phyloP scores from a whole-genome alignment of 2,113 vertebrate genomes.

The Herpetotheres cachinnans region DNA sequence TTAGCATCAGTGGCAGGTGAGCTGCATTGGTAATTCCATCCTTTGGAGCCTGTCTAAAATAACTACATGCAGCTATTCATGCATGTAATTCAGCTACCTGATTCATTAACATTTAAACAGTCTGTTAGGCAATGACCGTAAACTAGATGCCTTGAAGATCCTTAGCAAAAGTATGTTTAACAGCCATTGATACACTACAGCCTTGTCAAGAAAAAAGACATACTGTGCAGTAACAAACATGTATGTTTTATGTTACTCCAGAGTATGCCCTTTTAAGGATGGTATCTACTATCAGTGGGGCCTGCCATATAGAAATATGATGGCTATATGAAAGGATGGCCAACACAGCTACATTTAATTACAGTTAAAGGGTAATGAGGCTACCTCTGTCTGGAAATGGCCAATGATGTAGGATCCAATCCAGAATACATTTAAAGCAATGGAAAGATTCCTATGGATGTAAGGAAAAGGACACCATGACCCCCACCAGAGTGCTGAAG shows the following conservation, averaged over 20 bases:
- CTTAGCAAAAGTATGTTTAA: constrained; percentile 13
- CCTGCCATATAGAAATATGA: neutral
- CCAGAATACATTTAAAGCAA: neutral
- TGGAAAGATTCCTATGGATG: neutral
- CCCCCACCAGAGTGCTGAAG: neutral
- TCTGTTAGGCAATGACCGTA: constrained; percentile 23
- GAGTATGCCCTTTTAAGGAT: neutral
- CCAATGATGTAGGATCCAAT: neutral
- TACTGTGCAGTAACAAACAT: neutral
- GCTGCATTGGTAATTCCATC: neutral
- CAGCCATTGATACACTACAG: neutral
- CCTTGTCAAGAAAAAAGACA: constrained; percentile 1
- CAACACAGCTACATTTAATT: neutral
- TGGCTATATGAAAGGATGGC: neutral
- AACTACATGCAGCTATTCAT: constrained; percentile 18
- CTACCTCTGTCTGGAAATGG: neutral
- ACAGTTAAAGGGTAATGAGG: neutral
- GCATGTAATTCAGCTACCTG: constrained; percentile 57
- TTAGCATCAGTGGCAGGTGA: constrained; percentile 34
- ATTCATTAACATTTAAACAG: constrained; percentile 58
- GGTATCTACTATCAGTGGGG: neutral
- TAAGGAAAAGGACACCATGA: neutral
- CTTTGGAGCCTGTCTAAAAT: constrained; percentile 24
- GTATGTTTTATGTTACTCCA: neutral
- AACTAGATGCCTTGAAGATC: constrained; percentile 40